Evolutionary conservation across 2,888 invertebrate genomes (phyloP).

Genomic region (Cremastinae sp.): DNA sequence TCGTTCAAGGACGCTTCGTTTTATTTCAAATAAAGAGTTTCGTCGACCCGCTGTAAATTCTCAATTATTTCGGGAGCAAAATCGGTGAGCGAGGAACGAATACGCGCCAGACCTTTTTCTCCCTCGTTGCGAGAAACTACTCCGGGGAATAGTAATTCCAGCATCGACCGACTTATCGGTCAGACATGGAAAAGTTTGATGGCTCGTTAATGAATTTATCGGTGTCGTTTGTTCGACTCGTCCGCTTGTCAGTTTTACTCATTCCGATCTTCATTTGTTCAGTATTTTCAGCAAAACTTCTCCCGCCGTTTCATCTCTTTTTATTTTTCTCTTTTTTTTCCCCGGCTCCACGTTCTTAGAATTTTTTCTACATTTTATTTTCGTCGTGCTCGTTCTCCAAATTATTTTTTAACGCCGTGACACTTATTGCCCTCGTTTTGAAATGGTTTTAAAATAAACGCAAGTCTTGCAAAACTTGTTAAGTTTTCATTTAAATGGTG

Average conservation of each 20-base stretch:
- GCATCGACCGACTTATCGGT: constrained; percentile 1
- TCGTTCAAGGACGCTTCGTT: constrained; percentile 50
- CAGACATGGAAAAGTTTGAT: not conserved
- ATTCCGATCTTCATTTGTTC: not conserved
- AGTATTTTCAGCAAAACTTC: constrained; percentile 1
- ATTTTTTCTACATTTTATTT: constrained; percentile 17
- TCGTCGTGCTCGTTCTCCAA: not conserved
- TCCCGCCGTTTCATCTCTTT: not conserved
- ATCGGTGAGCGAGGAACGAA: not conserved
- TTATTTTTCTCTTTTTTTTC: constrained; percentile 11
- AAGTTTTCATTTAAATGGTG: not conserved
- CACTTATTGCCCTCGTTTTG: not conserved
- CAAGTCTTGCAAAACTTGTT: not conserved
- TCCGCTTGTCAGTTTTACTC: not conserved
- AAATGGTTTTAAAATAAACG: no score
- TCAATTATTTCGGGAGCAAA: constrained; percentile 32
- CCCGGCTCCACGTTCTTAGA: not conserved
- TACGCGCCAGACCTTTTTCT: constrained; percentile 14
- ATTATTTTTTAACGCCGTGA: constrained; percentile 14
- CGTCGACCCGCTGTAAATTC: constrained; percentile 24
- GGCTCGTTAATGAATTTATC: constrained; percentile 47
- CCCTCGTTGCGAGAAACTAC: not conserved
- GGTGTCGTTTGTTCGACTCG: constrained; percentile 30
- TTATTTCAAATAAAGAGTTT: constrained; percentile 27
- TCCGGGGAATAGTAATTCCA: constrained; percentile 17